Evolutionary conservation across 92 coral and sea anemone genomes (phyloP).

Genomic region (Zoanthus sociatus): DNA sequence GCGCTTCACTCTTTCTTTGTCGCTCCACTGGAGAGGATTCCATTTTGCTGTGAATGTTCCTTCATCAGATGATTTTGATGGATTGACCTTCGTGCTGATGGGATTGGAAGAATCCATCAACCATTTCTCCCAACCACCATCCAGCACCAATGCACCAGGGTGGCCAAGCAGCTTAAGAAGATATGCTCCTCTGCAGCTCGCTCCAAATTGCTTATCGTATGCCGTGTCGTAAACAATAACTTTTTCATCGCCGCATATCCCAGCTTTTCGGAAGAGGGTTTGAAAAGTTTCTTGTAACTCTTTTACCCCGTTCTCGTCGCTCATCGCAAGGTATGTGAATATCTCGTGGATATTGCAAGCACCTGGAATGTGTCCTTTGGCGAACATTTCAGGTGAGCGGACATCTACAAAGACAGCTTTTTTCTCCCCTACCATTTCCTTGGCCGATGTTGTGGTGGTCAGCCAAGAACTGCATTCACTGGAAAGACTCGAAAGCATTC

Average conservation of each 20-base stretch:
- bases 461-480: background rate
- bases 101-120: constrained; percentile 1
- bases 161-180: constrained; percentile 31
- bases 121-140: constrained; percentile 51
- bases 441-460: background rate
- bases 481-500: background rate
- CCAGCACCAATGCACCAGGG: constrained; percentile 17
- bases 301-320: constrained; percentile 31
- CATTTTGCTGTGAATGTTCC: constrained; percentile 31
- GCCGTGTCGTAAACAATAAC: constrained; percentile 23
- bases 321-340: constrained; percentile 31
- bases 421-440: constrained; percentile 2
- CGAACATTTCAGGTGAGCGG: constrained; percentile 26
- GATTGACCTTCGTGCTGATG: background rate
- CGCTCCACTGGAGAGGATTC: constrained; percentile 41
- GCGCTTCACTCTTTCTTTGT: constrained; percentile 19
- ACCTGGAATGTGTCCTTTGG: constrained; percentile 44
- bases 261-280: constrained; percentile 18
- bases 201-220: constrained; percentile 36
- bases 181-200: constrained; percentile 32
- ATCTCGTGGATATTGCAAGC: constrained; percentile 44
- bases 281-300: constrained; percentile 11
- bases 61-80: background rate
- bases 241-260: constrained; percentile 33
- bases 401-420: constrained; percentile 18